Percentiles rank a stretch among this genome's conserved stretches.
phyloP scores from a whole-genome alignment of 2,797 vertebrate species.

The Gambelia wislizenii region DNA sequence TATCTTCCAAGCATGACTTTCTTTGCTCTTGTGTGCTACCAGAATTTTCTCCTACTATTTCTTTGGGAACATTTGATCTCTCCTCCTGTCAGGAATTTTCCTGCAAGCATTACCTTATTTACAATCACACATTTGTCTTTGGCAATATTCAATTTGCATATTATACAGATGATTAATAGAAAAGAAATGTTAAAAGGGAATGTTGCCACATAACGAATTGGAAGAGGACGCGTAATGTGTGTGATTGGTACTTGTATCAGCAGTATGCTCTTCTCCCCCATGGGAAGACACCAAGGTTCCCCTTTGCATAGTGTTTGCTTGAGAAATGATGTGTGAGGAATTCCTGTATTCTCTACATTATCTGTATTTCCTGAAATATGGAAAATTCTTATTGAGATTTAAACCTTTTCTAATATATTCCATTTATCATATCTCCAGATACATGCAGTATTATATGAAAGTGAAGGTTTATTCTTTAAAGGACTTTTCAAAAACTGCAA shows the following conservation, averaged over 20 bases:
- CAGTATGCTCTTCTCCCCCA: neutral
- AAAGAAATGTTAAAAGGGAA: neutral
- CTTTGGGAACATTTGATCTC: neutral
- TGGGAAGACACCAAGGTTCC: neutral
- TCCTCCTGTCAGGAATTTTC: neutral
- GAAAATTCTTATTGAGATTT: neutral
- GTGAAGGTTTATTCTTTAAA: conserved; percentile 26
- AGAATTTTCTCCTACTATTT: neutral
- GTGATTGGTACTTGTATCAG: too few relatives aligned
- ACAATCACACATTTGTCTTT: conserved; percentile 3
- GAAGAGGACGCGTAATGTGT: neutral
- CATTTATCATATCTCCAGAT: neutral
- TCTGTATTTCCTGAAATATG: neutral
- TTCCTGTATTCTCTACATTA: neutral
- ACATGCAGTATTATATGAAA: neutral
- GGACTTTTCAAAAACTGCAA: conserved; percentile 39
- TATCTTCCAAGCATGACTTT: neutral
- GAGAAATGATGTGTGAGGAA: neutral
- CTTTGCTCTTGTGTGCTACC: neutral
- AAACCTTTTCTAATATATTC: neutral
- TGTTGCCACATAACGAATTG: neutral
- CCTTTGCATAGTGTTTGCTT: neutral
- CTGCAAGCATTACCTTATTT: conserved; percentile 12
- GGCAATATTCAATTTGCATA: neutral
- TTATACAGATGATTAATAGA: neutral